These are phyloP conservation scores for Orbicella faveolata DNA, from an alignment of 64 coral and sea anemone genomes.

Conservation along the genomic window DNA sequence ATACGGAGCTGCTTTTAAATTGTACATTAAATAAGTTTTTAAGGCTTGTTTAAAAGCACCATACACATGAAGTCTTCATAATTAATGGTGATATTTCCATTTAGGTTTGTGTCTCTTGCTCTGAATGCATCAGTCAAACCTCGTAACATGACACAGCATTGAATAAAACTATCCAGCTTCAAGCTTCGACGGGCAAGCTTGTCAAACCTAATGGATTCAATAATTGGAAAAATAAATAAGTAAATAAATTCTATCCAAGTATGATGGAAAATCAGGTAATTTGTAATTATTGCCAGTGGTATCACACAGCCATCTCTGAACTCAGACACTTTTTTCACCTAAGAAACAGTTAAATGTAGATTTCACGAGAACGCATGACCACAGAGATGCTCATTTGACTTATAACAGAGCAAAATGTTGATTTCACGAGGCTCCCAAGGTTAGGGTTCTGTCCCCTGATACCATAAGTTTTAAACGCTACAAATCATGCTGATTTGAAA, in stretches of 20 bases:
- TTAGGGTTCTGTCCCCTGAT: no score
- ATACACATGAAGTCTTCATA: slow-evolving; percentile 89
- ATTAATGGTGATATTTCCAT: slow-evolving; percentile 59
- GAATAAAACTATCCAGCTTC: slow-evolving; percentile 73
- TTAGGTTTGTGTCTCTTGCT: slow-evolving; percentile 47
- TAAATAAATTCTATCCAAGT: not conserved
- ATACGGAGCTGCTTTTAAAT: not conserved
- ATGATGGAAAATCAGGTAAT: not conserved
- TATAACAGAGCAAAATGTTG: no score
- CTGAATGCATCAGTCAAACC: slow-evolving; percentile 74
- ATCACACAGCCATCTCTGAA: no score
- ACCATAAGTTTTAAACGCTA: no score
- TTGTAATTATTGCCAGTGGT: no score
- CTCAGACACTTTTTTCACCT: no score
- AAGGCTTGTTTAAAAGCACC: slow-evolving; percentile 79
- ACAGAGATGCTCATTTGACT: no score
- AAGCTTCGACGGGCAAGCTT: slow-evolving; percentile 58
- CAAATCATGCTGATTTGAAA: no score
- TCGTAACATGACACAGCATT: slow-evolving; percentile 83
- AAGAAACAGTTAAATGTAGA: no score
- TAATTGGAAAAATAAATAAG: no score
- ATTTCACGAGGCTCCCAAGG: no score
- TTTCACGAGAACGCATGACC: no score
- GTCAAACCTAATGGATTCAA: slow-evolving; percentile 57
- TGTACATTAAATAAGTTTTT: not conserved